phyloP scores from a whole-genome alignment of 2,797 vertebrate species.

The Pangasius mekongensis region DNA sequence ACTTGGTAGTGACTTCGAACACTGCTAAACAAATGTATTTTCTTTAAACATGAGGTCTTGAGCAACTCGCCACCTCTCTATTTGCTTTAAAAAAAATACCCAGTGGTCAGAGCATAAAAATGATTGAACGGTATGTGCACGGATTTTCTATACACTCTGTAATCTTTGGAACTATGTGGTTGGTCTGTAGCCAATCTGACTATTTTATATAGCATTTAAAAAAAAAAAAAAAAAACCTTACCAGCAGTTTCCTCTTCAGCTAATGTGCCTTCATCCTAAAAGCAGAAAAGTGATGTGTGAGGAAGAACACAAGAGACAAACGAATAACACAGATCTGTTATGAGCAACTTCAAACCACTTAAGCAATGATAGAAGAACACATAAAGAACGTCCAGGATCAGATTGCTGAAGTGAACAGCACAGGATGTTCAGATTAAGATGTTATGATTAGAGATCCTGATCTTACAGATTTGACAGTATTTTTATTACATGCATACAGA shows the following conservation, averaged over 20 bases:
- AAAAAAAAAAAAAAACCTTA: conserved; percentile 52
- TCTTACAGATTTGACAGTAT: background rate
- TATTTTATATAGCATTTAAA: background rate
- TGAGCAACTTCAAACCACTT: background rate
- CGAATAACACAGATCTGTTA: background rate
- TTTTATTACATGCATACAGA: background rate
- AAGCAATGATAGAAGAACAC: background rate
- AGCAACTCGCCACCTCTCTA: background rate
- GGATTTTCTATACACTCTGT: background rate
- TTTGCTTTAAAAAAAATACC: background rate
- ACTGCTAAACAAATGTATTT: background rate
- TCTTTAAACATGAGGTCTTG: background rate
- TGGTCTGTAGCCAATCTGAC: background rate
- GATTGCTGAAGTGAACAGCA: background rate
- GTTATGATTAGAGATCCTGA: background rate
- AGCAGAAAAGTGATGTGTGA: conserved; percentile 25
- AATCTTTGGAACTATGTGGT: background rate
- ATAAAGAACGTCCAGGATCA: background rate
- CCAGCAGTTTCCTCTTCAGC: conserved; percentile 66
- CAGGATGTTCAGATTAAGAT: background rate
- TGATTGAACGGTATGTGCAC: background rate
- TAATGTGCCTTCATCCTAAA: conserved; percentile 63
- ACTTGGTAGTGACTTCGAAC: background rate
- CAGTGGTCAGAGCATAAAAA: background rate
- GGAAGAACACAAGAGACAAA: background rate